Conservation (phyloP, 2,797 vertebrate genomes). For the Sebastes reedi region DNA sequence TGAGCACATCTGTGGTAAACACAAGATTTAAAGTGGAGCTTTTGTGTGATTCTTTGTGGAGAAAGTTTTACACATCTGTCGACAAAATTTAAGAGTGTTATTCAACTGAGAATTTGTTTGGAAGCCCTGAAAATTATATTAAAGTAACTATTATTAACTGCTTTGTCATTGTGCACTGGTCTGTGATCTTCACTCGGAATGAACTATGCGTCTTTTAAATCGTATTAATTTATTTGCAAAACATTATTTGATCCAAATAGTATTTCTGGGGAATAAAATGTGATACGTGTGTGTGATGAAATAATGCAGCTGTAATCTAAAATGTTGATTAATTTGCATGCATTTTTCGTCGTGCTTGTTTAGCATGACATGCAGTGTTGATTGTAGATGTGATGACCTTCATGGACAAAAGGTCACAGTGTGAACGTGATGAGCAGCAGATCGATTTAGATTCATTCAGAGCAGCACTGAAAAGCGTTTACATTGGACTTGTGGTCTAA, state of each 20-base stretch:
- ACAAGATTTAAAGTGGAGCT: no score
- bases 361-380: background rate
- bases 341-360: background rate
- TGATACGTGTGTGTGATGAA: background rate
- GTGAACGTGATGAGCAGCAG: background rate
- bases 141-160: background rate
- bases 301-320: background rate
- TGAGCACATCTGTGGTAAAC: no score
- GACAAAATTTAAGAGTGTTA: no score
- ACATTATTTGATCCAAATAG: background rate
- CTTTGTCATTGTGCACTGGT: background rate
- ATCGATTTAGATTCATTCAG: background rate
- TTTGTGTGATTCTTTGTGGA: no score
- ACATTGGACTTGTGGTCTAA: background rate
- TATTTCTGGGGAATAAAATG: background rate
- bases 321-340: background rate
- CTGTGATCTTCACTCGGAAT: background rate
- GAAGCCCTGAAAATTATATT: no score
- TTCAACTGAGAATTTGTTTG: no score
- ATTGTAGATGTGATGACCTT: background rate
- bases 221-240: background rate
- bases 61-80: no score
- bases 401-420: background rate
- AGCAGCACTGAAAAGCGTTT: background rate
- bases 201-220: background rate